Percentiles rank a stretch among this genome's conserved stretches.
Conservation (phyloP, 37 sponge, comb jelly and placozoan species). For the Theonella swinhoei region DNA sequence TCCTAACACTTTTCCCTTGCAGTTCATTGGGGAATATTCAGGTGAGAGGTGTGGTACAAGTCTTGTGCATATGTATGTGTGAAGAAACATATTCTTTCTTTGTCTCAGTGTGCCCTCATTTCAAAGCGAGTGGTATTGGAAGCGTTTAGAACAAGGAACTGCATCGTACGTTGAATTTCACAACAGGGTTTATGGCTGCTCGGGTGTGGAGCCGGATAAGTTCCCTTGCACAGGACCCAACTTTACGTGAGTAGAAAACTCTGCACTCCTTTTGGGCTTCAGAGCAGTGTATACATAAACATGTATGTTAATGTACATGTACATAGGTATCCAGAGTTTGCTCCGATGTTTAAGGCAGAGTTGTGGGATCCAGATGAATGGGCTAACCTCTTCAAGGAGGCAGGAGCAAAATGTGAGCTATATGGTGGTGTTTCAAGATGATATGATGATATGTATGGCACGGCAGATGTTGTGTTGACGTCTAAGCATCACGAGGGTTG, state of each 20-base stretch:
- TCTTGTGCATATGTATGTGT: background rate
- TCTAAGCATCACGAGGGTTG: constrained; percentile 90
- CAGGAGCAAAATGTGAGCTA: constrained; percentile 85
- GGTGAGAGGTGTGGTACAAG: background rate
- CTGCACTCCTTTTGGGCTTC: too few species aligned
- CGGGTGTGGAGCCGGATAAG: constrained; percentile 72
- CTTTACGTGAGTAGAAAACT: constrained; percentile 28
- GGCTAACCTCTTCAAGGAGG: constrained; percentile 72
- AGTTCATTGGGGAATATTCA: constrained; percentile 76
- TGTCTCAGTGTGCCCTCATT: constrained; percentile 63
- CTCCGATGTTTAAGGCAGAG: constrained; percentile 87
- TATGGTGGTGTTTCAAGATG: background rate
- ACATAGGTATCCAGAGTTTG: constrained; percentile 83
- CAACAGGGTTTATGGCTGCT: constrained; percentile 75
- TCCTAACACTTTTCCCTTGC: background rate
- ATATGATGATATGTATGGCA: too few species aligned
- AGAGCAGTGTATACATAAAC: too few species aligned
- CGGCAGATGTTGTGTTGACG: constrained; percentile 75
- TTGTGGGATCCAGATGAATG: constrained; percentile 77
- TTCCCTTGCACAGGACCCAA: constrained; percentile 58
- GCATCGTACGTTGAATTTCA: constrained; percentile 65
- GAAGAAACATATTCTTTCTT: background rate
- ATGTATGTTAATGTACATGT: too few species aligned
- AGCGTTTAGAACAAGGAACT: constrained; percentile 44
- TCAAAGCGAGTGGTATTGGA: constrained; percentile 80